These are phyloP conservation scores for Acanthopleura granulata DNA, from an alignment of 2,888 invertebrate species.

Conservation along the genomic window DNA sequence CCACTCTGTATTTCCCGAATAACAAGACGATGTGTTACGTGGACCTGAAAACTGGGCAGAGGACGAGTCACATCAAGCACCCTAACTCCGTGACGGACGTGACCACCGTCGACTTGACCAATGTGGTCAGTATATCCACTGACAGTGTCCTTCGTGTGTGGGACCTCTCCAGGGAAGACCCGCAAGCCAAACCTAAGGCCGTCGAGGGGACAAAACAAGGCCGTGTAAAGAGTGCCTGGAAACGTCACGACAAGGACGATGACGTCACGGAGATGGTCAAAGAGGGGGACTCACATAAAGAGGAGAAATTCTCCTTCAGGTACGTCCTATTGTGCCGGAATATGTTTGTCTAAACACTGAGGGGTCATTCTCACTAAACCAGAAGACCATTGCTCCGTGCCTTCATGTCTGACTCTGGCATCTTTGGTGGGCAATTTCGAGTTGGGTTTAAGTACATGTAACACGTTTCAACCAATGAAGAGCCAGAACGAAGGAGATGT, in stretches of 20 bases:
- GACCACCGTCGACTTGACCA: slow-evolving; percentile 36
- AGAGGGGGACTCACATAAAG: not conserved
- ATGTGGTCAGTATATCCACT: slow-evolving; percentile 43
- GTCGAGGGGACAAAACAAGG: not conserved
- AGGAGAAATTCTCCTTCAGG: not conserved
- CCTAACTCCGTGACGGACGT: slow-evolving; percentile 32
- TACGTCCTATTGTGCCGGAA: not conserved
- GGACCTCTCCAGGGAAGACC: slow-evolving; percentile 34
- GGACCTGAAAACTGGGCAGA: slow-evolving; percentile 31
- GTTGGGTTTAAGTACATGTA: too few relatives aligned
- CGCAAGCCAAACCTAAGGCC: not conserved
- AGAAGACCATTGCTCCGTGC: too few relatives aligned
- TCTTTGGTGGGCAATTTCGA: too few relatives aligned
- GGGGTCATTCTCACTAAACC: too few relatives aligned
- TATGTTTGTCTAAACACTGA: too few relatives aligned
- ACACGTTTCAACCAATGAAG: too few relatives aligned
- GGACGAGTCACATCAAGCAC: slow-evolving; percentile 35
- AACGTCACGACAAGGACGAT: not conserved
- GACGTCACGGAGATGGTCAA: not conserved
- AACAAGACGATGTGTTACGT: slow-evolving; percentile 29
- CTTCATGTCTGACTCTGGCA: too few relatives aligned
- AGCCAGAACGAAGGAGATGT: too few relatives aligned
- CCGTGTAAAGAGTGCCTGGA: not conserved
- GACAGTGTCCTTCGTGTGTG: slow-evolving; percentile 52
- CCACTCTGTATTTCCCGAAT: slow-evolving; percentile 37